Base-by-base conservation (phyloP, 2,797 vertebrate species). In the Myiotriccus ornatus region DNA sequence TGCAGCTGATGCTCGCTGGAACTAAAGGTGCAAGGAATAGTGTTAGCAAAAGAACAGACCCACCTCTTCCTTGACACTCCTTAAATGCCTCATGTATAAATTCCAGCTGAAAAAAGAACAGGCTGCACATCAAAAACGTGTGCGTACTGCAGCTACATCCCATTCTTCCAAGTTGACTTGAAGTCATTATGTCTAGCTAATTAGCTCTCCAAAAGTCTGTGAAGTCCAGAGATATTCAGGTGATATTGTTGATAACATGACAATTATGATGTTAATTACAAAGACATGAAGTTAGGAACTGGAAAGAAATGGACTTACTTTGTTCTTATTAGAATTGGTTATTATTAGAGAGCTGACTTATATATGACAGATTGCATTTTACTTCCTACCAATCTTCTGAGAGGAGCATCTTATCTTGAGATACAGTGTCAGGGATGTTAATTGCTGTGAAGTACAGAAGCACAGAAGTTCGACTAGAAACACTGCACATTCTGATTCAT, bases 401-500 rank as follows among this genome's bases (percentile, higher is more conserved):
- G 84, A 67, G 77, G 53, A 92, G 27, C 60, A 85, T 80, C 55
- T 88, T 91, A 78, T 84, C 63, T 93, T 67, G 35, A 87, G 44
- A 80, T 77, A 53, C 20, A 69, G 67, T 82, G 81, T 94, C 86
- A 94, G 19, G 9, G 43, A 74, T 93, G 88, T 84, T 94, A 97
- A 93, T 87, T 96, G 78, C 84, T 95, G 44, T 79, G 65, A 93
- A 89, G 75, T 82, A 70, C 27, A 84, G 57, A 89, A 67, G 17
- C 64, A 43, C 2, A 49, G n/a, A 77, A 80, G 67, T 90, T 95
- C 88, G 73, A 6, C 37, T 44, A 78, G 46, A 67, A 92, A 67
- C 53, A 76, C 17, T 12, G 7, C 22, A 77, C 20, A 44, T 60
- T 87, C 78, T 57, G 37, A 85, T 87, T 89, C 68, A 80, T 70